Evolutionary conservation across 2,797 vertebrate species (phyloP).

Genomic region (Sebastes matsubarae): DNA sequence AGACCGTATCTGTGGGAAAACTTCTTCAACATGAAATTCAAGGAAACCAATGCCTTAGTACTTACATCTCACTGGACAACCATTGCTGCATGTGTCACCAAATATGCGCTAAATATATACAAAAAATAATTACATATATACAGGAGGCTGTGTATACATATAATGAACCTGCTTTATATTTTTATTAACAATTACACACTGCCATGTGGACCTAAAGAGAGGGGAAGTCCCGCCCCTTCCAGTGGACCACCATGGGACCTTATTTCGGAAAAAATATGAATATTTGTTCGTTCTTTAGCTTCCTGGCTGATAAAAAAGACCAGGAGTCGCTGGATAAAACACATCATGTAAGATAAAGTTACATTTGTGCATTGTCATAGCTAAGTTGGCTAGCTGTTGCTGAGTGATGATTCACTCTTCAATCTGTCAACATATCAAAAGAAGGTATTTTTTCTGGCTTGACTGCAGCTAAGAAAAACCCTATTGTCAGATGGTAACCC

Average conservation of each 20-base stretch:
- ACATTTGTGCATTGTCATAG: too few species aligned
- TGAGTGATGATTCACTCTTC: not conserved
- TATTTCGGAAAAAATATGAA: too few species aligned
- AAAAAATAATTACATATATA: not conserved
- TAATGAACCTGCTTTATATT: not conserved
- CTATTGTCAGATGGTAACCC: not conserved
- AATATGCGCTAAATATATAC: not conserved
- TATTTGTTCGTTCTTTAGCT: too few species aligned
- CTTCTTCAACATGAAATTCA: too few species aligned
- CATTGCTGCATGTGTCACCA: not conserved
- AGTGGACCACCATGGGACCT: too few species aligned
- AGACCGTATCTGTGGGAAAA: not conserved
- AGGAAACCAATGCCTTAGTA: not conserved
- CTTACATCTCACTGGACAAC: not conserved
- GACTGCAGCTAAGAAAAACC: not conserved
- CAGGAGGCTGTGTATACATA: too few species aligned
- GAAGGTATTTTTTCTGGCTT: not conserved
- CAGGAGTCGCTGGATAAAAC: too few species aligned
- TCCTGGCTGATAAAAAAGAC: too few species aligned
- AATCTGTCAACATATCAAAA: not conserved
- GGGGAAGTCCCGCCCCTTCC: too few species aligned
- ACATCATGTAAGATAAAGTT: too few species aligned
- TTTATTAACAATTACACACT: not conserved
- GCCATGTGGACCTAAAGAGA: too few species aligned
- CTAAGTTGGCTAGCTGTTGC: not conserved